Percentiles rank a stretch among this genome's conserved stretches.
Evolutionary conservation across 2,113 vertebrate species (phyloP).

Genomic region (Onychostoma macrolepis): DNA sequence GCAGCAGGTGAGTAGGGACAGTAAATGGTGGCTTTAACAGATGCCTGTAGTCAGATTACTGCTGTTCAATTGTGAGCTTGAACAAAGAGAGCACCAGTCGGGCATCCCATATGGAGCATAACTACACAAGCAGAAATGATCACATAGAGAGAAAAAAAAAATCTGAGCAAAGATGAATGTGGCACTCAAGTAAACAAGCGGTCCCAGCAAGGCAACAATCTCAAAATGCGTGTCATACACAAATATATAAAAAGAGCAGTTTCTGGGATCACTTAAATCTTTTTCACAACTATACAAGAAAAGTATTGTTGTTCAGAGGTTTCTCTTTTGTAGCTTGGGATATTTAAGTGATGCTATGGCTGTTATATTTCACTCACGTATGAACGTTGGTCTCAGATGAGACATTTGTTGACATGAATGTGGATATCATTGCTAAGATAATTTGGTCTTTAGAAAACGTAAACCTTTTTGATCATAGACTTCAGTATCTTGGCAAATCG

Average conservation of each 20-base stretch:
- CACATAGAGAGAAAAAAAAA: background rate
- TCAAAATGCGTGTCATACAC: background rate
- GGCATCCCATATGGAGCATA: conserved; percentile 17
- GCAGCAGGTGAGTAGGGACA: conserved; percentile 31
- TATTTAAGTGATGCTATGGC: background rate
- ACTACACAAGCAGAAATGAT: conserved; percentile 34
- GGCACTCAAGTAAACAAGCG: conserved; percentile 13
- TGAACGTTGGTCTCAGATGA: background rate
- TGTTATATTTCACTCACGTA: background rate
- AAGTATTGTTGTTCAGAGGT: background rate
- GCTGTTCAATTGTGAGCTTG: conserved; percentile 38
- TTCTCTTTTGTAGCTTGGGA: background rate
- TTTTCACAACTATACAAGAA: background rate
- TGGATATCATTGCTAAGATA: background rate
- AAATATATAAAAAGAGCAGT: background rate
- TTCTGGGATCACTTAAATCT: background rate
- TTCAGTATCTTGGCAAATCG: background rate
- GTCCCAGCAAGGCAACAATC: conserved; percentile 2
- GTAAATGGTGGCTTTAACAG: conserved; percentile 37
- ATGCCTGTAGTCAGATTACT: conserved; percentile 49
- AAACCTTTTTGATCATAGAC: background rate
- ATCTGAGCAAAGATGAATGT: background rate
- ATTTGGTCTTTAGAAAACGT: background rate
- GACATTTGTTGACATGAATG: background rate
- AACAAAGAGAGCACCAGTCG: conserved; percentile 32